Evolutionary conservation across 2,113 vertebrate genomes (phyloP).

Genomic region (Grus americana): DNA sequence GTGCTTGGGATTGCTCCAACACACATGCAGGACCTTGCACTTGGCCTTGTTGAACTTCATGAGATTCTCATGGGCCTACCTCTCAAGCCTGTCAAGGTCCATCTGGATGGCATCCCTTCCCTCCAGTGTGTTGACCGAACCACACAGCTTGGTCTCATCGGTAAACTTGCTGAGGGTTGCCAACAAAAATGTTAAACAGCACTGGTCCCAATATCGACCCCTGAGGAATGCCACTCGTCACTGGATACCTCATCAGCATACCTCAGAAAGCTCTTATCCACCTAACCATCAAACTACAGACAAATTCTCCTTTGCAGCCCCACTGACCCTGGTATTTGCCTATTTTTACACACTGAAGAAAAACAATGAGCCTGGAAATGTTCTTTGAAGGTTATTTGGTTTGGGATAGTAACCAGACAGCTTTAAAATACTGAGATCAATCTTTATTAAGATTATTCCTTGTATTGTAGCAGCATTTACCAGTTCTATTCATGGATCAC

Average conservation of each 20-base stretch:
- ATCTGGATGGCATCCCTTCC: too few relatives aligned
- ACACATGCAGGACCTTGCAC: too few relatives aligned
- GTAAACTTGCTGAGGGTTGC: too few relatives aligned
- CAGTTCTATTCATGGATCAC: not conserved
- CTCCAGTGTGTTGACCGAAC: too few relatives aligned
- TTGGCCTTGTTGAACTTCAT: too few relatives aligned
- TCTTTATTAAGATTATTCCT: not conserved
- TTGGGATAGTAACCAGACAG: not conserved
- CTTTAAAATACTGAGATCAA: not conserved
- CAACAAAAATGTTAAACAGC: too few relatives aligned
- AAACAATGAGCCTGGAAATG: not conserved
- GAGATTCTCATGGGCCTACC: too few relatives aligned
- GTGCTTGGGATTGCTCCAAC: too few relatives aligned
- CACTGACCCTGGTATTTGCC: not conserved
- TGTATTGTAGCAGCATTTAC: not conserved
- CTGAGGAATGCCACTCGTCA: too few relatives aligned
- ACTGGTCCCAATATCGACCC: too few relatives aligned
- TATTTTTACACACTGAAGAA: not conserved
- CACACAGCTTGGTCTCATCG: too few relatives aligned
- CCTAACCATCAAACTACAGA: not conserved
- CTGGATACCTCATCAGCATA: not conserved
- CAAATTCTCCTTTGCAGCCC: not conserved
- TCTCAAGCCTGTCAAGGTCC: too few relatives aligned
- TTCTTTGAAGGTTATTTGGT: not conserved
- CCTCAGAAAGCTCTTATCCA: not conserved